Conservation (phyloP, 2,113 vertebrate genomes). For the Catharus minimus region DNA sequence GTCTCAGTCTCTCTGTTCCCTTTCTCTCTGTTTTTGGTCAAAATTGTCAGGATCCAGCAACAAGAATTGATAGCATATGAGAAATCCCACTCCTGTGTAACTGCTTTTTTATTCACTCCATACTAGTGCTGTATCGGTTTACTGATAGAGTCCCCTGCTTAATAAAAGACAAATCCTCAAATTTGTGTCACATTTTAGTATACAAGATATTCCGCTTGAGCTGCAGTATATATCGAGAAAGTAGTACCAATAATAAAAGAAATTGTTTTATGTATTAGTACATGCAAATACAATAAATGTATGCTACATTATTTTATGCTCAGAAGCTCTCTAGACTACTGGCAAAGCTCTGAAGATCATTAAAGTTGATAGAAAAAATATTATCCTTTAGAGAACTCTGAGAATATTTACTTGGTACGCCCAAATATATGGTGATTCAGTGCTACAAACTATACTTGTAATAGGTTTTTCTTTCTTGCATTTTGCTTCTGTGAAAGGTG, state of each 20-base stretch:
- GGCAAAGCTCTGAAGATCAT: background rate
- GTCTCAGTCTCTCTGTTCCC: background rate
- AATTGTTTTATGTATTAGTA: background rate
- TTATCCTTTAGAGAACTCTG: background rate
- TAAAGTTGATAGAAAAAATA: background rate
- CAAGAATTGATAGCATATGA: background rate
- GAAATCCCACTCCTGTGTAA: background rate
- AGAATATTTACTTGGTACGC: background rate
- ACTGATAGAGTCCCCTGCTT: background rate
- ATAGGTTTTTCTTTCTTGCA: background rate
- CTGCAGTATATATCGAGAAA: background rate
- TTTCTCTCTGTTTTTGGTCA: background rate
- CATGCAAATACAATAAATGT: background rate
- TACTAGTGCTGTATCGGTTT: background rate
- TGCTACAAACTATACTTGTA: conserved; percentile 17
- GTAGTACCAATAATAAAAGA: background rate
- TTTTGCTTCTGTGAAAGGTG: background rate
- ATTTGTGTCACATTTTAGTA: background rate
- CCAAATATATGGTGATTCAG: background rate
- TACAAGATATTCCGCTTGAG: background rate
- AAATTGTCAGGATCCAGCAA: background rate
- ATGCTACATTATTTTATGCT: background rate
- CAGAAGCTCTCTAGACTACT: background rate
- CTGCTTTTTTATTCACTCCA: background rate
- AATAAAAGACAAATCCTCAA: background rate